phyloP scores from a whole-genome alignment of 2,888 invertebrate genomes.

The Calliphora vomitoria region DNA sequence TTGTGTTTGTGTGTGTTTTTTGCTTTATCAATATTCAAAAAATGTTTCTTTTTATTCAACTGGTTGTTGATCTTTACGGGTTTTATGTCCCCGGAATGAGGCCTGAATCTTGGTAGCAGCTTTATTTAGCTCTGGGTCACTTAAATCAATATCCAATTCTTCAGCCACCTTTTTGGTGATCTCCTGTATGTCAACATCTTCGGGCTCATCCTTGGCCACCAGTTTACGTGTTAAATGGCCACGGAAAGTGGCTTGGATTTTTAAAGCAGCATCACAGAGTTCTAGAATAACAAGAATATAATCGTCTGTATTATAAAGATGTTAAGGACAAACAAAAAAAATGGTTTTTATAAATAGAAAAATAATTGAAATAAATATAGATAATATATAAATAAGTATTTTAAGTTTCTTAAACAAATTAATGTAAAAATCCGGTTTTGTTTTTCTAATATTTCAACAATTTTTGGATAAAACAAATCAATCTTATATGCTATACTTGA shows the following conservation, averaged over 20 bases:
- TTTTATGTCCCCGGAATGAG: conserved; percentile 95
- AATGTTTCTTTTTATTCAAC: conserved; percentile 77
- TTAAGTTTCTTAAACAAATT: too few relatives aligned
- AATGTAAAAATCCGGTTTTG: too few relatives aligned
- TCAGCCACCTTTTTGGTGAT: conserved; percentile 88
- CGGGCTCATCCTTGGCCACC: conserved; percentile 85
- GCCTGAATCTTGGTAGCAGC: conserved; percentile 97
- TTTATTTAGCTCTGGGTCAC: conserved; percentile 94
- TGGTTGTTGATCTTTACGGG: conserved; percentile 88
- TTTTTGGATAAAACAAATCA: too few relatives aligned
- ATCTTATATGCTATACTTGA: too few relatives aligned
- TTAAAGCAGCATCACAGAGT: conserved; percentile 92
- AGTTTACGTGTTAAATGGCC: conserved; percentile 95
- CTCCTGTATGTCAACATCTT: conserved; percentile 84
- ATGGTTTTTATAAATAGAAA: background rate
- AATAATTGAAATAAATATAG: background rate
- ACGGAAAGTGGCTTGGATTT: conserved; percentile 96
- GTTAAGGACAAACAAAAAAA: conserved; percentile 6
- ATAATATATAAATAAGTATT: too few relatives aligned
- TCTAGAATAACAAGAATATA: conserved; percentile 86
- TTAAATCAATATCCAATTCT: conserved; percentile 93
- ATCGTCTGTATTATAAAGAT: conserved; percentile 42
- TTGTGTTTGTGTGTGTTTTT: conserved; percentile 64
- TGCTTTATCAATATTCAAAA: conserved; percentile 72
- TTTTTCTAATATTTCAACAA: too few relatives aligned